Evolutionary conservation across 2,888 invertebrate genomes (phyloP).

Genomic region (Danaus chrysippus): DNA sequence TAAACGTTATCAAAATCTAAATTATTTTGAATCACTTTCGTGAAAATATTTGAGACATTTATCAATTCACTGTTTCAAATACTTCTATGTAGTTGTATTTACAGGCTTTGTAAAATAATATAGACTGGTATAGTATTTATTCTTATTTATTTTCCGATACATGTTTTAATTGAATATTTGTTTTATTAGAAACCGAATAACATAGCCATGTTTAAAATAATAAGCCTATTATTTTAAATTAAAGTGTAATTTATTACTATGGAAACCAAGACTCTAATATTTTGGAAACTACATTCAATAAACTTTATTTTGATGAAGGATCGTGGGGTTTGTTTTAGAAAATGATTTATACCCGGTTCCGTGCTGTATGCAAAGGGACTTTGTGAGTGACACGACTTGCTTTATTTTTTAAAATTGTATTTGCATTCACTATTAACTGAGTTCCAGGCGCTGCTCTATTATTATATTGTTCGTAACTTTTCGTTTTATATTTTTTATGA

Average conservation of each 20-base stretch:
- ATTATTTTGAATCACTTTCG: slow-evolving; percentile 4
- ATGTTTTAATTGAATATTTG: too few species aligned
- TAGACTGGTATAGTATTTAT: too few species aligned
- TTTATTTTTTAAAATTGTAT: too few species aligned
- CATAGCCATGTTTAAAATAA: too few species aligned
- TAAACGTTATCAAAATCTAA: neutral
- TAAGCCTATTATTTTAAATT: too few species aligned
- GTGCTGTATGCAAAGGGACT: slow-evolving; percentile 25
- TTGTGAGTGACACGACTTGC: too few species aligned
- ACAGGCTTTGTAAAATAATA: too few species aligned
- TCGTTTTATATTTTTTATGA: neutral
- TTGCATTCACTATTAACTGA: too few species aligned
- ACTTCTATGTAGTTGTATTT: neutral
- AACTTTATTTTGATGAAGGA: slow-evolving; percentile 52
- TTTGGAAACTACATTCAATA: slow-evolving; percentile 49
- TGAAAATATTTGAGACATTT: neutral
- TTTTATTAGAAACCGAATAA: too few species aligned
- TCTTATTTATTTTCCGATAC: too few species aligned
- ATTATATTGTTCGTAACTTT: slow-evolving; percentile 9
- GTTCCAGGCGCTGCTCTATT: too few species aligned
- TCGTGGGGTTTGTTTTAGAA: slow-evolving; percentile 23
- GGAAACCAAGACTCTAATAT: slow-evolving; percentile 40
- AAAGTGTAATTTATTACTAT: slow-evolving; percentile 1
- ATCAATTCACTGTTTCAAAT: neutral
- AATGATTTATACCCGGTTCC: slow-evolving; percentile 17